Conservation (phyloP, 1,140 invertebrate genomes). For the Microplitis demolitor region DNA sequence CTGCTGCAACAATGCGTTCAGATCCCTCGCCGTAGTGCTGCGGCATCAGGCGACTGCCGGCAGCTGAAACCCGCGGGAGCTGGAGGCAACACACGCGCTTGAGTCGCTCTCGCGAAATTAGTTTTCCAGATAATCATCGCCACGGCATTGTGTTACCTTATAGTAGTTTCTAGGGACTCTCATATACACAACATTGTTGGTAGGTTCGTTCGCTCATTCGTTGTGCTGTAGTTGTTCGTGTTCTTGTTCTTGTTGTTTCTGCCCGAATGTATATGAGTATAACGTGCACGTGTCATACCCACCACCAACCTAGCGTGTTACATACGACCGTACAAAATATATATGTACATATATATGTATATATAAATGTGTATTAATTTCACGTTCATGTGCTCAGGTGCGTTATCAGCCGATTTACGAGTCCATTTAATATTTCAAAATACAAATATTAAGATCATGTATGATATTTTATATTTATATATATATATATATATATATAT, state of each 20-base stretch:
- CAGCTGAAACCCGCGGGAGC: background rate
- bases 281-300: background rate
- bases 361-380: no score
- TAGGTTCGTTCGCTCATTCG: no score
- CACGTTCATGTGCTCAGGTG: no score
- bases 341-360: background rate
- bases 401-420: no score
- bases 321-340: background rate
- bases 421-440: no score
- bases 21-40: constrained; percentile 37
- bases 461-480: no score
- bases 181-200: background rate
- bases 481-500: no score
- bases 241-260: background rate
- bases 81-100: constrained; percentile 43
- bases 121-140: constrained; percentile 63
- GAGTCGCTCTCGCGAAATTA: constrained; percentile 54
- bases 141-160: constrained; percentile 55
- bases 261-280: background rate
- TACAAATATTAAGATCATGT: no score
- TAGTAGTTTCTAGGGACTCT: constrained; percentile 36
- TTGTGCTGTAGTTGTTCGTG: no score
- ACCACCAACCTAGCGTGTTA: background rate
- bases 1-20: constrained; percentile 41
- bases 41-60: constrained; percentile 20